phyloP scores from a whole-genome alignment of 2,113 vertebrate species.

The Suricata suricatta region DNA sequence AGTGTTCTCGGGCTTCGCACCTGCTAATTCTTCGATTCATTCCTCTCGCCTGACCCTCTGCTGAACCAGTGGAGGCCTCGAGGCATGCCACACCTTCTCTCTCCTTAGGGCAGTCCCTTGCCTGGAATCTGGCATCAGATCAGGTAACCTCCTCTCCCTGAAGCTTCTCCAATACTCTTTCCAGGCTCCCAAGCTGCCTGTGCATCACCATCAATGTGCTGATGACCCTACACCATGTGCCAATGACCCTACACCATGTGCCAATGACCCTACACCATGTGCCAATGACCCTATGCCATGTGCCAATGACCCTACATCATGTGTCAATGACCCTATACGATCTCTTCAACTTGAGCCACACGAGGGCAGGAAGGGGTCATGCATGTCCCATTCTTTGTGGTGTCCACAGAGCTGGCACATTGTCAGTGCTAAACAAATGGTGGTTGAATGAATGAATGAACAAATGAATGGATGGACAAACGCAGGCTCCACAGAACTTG shows the following conservation, averaged over 20 bases:
- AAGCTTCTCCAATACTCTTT: background rate
- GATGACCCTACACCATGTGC: background rate
- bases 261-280: background rate
- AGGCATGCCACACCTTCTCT: background rate
- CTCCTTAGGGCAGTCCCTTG: background rate
- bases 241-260: too few species aligned
- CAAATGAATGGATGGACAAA: background rate
- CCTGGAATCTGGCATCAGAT: background rate
- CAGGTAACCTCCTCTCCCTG: background rate
- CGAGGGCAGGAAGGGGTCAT: background rate
- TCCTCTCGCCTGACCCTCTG: background rate
- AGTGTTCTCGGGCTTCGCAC: background rate
- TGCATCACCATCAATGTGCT: rapidly evolving
- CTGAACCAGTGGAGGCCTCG: background rate
- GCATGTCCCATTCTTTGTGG: background rate
- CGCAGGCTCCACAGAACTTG: background rate
- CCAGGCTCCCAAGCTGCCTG: background rate
- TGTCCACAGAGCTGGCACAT: background rate
- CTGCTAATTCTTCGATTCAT: background rate
- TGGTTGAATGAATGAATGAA: background rate
- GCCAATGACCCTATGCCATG: background rate
- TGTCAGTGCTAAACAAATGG: background rate
- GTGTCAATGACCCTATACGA: background rate
- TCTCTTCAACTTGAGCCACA: background rate
- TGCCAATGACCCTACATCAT: background rate